Conservation (phyloP, 64 coral and sea anemone species). For the Pachyseris speciosa region DNA sequence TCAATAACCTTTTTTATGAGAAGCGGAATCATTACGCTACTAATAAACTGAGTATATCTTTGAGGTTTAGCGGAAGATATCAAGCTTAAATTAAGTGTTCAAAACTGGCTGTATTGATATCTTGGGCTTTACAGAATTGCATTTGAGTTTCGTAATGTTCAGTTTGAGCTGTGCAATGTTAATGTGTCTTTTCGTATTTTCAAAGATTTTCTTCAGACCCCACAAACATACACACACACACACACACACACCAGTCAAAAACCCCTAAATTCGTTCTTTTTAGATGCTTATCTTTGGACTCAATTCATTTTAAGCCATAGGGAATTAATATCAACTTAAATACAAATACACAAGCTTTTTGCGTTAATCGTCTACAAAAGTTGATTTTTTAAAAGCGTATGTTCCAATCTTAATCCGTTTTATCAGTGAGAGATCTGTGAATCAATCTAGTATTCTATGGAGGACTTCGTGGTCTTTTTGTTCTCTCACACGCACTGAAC, state of each 20-base stretch:
- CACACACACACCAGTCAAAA: too few relatives aligned
- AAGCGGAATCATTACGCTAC: not conserved
- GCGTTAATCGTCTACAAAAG: not conserved
- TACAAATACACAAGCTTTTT: not conserved
- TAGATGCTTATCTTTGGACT: conserved; percentile 13
- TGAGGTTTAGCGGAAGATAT: not conserved
- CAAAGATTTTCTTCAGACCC: too few relatives aligned
- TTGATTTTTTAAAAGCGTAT: not conserved
- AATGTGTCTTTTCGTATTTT: too few relatives aligned
- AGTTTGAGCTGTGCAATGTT: too few relatives aligned
- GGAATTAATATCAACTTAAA: not conserved
- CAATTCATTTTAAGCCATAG: not conserved
- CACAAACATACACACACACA: too few relatives aligned
- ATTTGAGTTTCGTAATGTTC: too few relatives aligned
- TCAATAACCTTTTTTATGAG: not conserved
- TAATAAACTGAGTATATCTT: not conserved
- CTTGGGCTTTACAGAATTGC: too few relatives aligned
- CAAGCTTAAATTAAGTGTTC: too few relatives aligned
- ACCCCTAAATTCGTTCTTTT: not conserved
- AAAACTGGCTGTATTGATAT: too few relatives aligned
- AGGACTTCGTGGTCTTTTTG: not conserved
- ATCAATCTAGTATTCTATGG: not conserved
- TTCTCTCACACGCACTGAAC: not conserved
- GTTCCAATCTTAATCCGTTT: not conserved
- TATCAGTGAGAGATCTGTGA: not conserved